These are phyloP conservation scores for Oreortyx pictus DNA, from an alignment of 2,797 vertebrate genomes.

Conservation along the genomic window DNA sequence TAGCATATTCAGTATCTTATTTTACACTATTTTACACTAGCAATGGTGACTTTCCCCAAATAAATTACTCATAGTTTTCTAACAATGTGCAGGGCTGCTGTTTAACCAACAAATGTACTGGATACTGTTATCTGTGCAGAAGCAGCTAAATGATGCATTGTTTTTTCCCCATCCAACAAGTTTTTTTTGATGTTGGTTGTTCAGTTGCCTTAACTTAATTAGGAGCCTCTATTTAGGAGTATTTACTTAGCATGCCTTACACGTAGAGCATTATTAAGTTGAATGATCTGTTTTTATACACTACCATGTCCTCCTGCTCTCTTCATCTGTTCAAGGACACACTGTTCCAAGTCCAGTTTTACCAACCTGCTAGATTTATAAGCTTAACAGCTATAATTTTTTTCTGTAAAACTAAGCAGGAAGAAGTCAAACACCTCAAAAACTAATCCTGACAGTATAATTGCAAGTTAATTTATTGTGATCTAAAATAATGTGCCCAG, in stretches of 20 bases:
- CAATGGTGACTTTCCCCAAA: not conserved
- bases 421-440: not conserved
- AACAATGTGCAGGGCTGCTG: not conserved
- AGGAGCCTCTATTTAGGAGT: not conserved
- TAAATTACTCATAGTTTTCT: not conserved
- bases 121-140: not conserved
- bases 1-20: not conserved
- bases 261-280: not conserved
- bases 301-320: accelerated
- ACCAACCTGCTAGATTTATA: not conserved
- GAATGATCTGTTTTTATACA: not conserved
- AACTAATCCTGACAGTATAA: not conserved
- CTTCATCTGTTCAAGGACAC: not conserved
- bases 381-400: not conserved
- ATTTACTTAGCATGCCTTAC: not conserved
- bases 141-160: not conserved
- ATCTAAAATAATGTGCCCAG: not conserved
- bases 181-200: not conserved
- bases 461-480: not conserved
- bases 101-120: not conserved
- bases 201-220: not conserved
- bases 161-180: not conserved
- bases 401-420: not conserved
- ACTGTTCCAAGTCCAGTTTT: not conserved
- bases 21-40: not conserved